These are phyloP conservation scores for Ostrea denselamellosa DNA, from an alignment of 1,140 invertebrate species.

Conservation along the genomic window DNA sequence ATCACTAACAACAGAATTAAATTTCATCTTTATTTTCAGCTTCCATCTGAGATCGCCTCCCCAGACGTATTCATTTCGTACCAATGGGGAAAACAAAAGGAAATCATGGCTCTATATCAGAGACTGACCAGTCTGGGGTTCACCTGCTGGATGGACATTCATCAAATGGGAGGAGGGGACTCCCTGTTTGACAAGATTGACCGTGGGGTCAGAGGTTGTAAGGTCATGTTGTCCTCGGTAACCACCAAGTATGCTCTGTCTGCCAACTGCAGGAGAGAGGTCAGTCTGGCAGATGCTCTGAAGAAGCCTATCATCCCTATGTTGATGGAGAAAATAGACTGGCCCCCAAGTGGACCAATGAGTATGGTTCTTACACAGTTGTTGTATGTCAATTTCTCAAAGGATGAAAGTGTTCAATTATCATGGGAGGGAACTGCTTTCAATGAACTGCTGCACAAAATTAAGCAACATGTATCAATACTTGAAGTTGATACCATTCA, in stretches of 20 bases:
- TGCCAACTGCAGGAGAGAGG: constrained; percentile 73
- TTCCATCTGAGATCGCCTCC: not conserved
- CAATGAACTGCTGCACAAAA: constrained; percentile 62
- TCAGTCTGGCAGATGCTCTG: constrained; percentile 72
- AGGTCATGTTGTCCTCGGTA: constrained; percentile 71
- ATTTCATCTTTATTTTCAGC: not conserved
- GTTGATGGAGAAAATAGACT: constrained; percentile 69
- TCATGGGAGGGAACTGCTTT: constrained; percentile 63
- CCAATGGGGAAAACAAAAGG: constrained; percentile 76
- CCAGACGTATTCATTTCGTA: constrained; percentile 75
- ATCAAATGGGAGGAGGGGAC: constrained; percentile 78
- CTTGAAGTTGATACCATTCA: not conserved
- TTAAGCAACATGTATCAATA: constrained; percentile 38
- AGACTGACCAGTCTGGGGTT: constrained; percentile 66
- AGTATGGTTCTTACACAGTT: constrained; percentile 72
- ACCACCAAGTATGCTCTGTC: constrained; percentile 76
- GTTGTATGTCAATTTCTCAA: constrained; percentile 68
- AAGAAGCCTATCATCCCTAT: constrained; percentile 75
- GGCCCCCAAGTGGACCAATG: constrained; percentile 76
- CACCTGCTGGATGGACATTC: constrained; percentile 76
- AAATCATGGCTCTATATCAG: constrained; percentile 69
- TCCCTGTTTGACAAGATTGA: constrained; percentile 77
- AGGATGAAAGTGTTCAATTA: constrained; percentile 60
- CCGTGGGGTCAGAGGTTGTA: constrained; percentile 69
- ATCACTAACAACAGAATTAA: too few species aligned